Conservation (phyloP, 2,113 vertebrate genomes). For the Toxotes jaculatrix region DNA sequence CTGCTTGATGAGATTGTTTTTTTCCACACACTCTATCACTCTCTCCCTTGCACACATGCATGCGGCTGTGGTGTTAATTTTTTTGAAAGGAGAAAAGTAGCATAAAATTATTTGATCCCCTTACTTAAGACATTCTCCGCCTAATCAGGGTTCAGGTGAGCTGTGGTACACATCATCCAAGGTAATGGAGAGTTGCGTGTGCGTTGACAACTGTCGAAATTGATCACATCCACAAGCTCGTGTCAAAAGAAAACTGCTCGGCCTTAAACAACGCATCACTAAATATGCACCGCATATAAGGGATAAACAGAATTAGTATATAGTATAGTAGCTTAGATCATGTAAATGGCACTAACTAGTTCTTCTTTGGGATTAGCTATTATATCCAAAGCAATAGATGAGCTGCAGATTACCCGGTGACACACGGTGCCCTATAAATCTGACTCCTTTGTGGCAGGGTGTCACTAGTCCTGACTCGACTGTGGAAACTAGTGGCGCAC, state of each 20-base stretch:
- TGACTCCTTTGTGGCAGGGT: constrained; percentile 59
- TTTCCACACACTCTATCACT: constrained; percentile 81
- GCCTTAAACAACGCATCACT: constrained; percentile 42
- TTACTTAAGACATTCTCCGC: constrained; percentile 74
- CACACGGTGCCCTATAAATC: constrained; percentile 65
- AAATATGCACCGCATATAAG: constrained; percentile 21
- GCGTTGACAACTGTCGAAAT: constrained; percentile 53
- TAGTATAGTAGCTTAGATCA: constrained; percentile 19
- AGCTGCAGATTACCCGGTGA: constrained; percentile 62
- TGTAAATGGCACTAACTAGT: constrained; percentile 55
- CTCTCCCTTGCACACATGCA: constrained; percentile 65
- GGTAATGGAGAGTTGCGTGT: constrained; percentile 49
- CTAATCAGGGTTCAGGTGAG: constrained; percentile 78
- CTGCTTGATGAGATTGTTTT: constrained; percentile 87
- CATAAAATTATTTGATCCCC: constrained; percentile 83
- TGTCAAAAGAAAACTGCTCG: constrained; percentile 41
- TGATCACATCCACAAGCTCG: constrained; percentile 46
- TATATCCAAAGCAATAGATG: constrained; percentile 55
- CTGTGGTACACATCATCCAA: constrained; percentile 41
- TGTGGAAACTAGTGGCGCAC: constrained; percentile 50
- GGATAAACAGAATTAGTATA: constrained; percentile 50
- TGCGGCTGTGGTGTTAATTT: constrained; percentile 73
- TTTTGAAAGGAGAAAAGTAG: constrained; percentile 85
- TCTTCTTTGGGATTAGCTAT: constrained; percentile 59
- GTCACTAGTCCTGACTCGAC: constrained; percentile 53